Evolutionary conservation across 2,888 invertebrate genomes (phyloP).

Genomic region (Tuberolachnus salignus): DNA sequence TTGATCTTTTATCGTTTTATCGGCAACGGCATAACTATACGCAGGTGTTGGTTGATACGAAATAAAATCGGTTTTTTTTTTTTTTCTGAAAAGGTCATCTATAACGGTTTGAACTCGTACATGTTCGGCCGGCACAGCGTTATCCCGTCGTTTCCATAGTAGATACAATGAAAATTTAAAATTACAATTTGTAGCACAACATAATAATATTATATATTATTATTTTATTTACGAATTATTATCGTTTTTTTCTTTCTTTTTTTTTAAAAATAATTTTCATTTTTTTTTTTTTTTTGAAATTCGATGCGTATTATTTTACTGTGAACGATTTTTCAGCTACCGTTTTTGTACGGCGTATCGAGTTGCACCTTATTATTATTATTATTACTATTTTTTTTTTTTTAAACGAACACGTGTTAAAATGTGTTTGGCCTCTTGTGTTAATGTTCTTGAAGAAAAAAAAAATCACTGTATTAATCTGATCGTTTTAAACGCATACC

Average conservation of each 20-base stretch:
- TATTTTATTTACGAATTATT: not conserved
- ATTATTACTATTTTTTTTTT: not conserved
- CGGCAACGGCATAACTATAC: too few relatives aligned
- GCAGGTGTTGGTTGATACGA: too few relatives aligned
- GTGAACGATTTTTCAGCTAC: not conserved
- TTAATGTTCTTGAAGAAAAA: not conserved
- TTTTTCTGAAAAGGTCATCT: too few relatives aligned
- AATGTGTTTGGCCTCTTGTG: conserved; percentile 5
- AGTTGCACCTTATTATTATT: not conserved
- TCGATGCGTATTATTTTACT: conserved; percentile 6
- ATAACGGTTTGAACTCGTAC: not conserved
- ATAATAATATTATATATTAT: not conserved
- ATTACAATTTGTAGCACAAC: not conserved
- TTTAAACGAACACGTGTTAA: conserved; percentile 15
- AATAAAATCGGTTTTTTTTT: too few relatives aligned
- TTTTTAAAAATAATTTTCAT: not conserved
- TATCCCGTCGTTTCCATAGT: not conserved
- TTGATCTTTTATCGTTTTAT: too few relatives aligned
- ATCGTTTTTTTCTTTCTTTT: not conserved
- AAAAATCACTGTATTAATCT: not conserved
- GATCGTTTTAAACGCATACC: conserved; percentile 23
- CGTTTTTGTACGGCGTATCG: not conserved
- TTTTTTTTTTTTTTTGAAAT: conserved; percentile 15
- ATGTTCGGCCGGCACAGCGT: not conserved
- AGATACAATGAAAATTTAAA: too few relatives aligned